Evolutionary conservation across 2,888 invertebrate genomes (phyloP).

Genomic region (Odontothrips loti): DNA sequence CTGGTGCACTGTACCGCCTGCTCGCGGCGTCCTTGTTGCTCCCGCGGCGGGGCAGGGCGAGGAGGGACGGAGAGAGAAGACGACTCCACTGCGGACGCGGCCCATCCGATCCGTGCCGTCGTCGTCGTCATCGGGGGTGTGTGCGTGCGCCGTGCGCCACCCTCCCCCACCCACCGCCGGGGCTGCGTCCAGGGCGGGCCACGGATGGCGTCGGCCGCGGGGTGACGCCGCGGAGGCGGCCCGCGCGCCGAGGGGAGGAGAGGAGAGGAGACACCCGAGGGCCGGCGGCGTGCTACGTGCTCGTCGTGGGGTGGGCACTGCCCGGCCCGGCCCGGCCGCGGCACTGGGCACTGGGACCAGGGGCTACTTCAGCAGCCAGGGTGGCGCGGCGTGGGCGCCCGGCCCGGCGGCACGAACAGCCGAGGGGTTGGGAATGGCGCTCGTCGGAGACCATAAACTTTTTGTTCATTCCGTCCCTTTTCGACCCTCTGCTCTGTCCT

Average conservation of each 20-base stretch:
- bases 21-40: background rate
- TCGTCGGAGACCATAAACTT: background rate
- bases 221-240: background rate
- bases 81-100: too few species aligned
- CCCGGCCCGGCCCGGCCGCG: background rate
- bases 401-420: too few species aligned
- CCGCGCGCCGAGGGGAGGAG: background rate
- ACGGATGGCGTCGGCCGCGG: background rate
- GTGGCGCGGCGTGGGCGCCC: background rate
- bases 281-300: background rate
- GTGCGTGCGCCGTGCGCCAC: background rate
- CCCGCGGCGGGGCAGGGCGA: background rate
- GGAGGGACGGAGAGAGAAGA: background rate
- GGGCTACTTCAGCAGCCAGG: background rate
- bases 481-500: too few species aligned
- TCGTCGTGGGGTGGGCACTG: background rate
- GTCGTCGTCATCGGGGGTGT: too few species aligned
- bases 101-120: too few species aligned
- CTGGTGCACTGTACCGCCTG: background rate
- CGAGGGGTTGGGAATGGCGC: too few species aligned
- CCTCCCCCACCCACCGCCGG: background rate
- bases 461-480: constrained; percentile 8
- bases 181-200: background rate
- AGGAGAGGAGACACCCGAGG: background rate
- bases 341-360: background rate